A percentile compares a stretch with the other conserved stretches of the same genome.
Evolutionary conservation across 2,888 invertebrate species (phyloP).

Genomic region (Synanthedon andrenaeformis): DNA sequence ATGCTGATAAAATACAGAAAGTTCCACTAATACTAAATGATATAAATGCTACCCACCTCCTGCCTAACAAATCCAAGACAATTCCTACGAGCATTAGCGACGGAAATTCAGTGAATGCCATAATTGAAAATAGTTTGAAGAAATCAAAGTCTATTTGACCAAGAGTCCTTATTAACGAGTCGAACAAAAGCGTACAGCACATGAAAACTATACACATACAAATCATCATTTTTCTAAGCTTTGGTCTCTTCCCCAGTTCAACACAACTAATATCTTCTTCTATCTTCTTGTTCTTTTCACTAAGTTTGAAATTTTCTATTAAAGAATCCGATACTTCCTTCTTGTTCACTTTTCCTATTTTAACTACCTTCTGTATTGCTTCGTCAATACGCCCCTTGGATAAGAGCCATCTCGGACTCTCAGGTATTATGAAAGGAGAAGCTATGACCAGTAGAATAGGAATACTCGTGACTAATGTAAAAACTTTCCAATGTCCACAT

Average conservation of each 20-base stretch:
- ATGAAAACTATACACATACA: constrained; percentile 5
- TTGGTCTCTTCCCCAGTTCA: constrained; percentile 4
- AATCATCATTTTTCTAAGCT: constrained; percentile 5
- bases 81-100: constrained; percentile 5
- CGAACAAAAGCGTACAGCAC: constrained; percentile 5
- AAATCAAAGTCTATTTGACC: constrained; percentile 6
- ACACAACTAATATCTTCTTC: constrained; percentile 1
- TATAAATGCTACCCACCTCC: constrained; percentile 3
- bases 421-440: constrained; percentile 32
- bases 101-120: constrained; percentile 8
- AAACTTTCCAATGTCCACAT: constrained; percentile 8
- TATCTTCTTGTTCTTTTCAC: background rate
- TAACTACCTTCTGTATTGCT: constrained; percentile 4
- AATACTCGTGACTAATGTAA: constrained; percentile 4
- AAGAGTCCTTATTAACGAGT: constrained; percentile 6
- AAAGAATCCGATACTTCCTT: constrained; percentile 4
- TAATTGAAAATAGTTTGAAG: constrained; percentile 7
- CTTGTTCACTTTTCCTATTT: constrained; percentile 4
- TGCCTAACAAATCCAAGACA: constrained; percentile 7
- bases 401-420: constrained; percentile 42
- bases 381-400: constrained; percentile 28
- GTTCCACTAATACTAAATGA: background rate
- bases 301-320: constrained; percentile 3
- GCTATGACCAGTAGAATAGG: constrained; percentile 24
- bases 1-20: constrained; percentile 4